A percentile compares a stretch with the other conserved stretches of the same genome.
Evolutionary conservation across 2,113 vertebrate species (phyloP).

Genomic region (Prunella himalayana): DNA sequence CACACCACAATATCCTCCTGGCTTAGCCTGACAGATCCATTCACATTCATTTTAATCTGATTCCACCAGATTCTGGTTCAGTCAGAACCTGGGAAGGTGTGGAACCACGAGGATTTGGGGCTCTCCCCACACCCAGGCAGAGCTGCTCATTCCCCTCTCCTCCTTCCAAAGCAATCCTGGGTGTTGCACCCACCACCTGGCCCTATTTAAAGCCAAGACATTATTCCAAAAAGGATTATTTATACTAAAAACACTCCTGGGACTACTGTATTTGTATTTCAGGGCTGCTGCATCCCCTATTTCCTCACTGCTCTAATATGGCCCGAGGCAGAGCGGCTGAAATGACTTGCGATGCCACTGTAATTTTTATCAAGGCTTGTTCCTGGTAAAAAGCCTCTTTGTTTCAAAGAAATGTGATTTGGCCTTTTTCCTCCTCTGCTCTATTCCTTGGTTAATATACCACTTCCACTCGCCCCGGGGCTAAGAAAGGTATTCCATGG

Average conservation of each 20-base stretch:
- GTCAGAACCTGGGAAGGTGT: neutral
- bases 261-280: conserved; percentile 65
- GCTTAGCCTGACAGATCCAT: neutral
- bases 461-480: conserved; percentile 76
- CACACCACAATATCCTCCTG: neutral
- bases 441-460: conserved; percentile 79
- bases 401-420: conserved; percentile 82
- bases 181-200: conserved; percentile 62
- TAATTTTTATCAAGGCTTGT: conserved; percentile 84
- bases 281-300: conserved; percentile 62
- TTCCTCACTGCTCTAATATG: conserved; percentile 69
- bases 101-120: neutral
- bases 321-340: conserved; percentile 69
- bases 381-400: conserved; percentile 82
- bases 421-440: conserved; percentile 75
- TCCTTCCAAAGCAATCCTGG: neutral
- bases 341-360: conserved; percentile 76
- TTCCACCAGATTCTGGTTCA: neutral
- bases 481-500: conserved; percentile 74
- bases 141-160: neutral
- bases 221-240: conserved; percentile 74
- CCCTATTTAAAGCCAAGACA: conserved; percentile 57
- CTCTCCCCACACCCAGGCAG: neutral
- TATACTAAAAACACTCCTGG: conserved; percentile 64
- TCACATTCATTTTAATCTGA: neutral